Evolutionary conservation across 1,140 invertebrate species (phyloP), one percentile per base, ranked within the genome.

Genomic region (Drosophila kanapiae): DNA sequence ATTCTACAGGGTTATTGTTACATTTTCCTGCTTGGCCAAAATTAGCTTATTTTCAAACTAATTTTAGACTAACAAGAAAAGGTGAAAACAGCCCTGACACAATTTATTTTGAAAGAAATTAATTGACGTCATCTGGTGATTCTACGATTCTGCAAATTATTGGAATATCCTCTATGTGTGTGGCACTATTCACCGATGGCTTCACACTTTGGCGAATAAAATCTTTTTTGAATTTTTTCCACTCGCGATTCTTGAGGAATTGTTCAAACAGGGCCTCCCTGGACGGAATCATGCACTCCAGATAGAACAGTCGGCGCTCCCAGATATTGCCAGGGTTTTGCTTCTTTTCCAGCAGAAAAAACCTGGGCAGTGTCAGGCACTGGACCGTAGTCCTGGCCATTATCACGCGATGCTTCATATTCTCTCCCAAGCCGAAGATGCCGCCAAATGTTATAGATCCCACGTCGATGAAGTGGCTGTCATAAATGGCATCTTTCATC

Each of bases 271-370:
- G 72, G 38, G 92, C 62, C 47, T 94, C 80, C 6, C 93, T 91
- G 0, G 90, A 92, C 1, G 95, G 95, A 75, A 95, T 94, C 7
- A 93, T 93, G 0, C 91, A 93, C n/a, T 94, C 92, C 43, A 95
- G 74, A 63, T 94, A 95, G n/a, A 94, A 79, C 54, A 93, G 92
- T 8, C 95, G 93, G 10, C 94, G 91, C 56, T 93, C 93, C 95
- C 95, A 95, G 33, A 95, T 94, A 69, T 95, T 95, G n/a, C 93
- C 94, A 5, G 93, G 93, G 88, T 95, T 95, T 70, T 92, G 87
- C 10, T 75, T 57, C n/a, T 94, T 93, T 47, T 94, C 93, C 3
- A 94, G 71, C 6, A 95, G 77, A 86, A 94, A 95, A 77, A 94
- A 95, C 37, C 93, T 88, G 0, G 95, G 95, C 13, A 95, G 88